These are phyloP conservation scores for Dendrocincla tyrannina DNA, from an alignment of 2,797 vertebrate genomes.

Conservation along the genomic window DNA sequence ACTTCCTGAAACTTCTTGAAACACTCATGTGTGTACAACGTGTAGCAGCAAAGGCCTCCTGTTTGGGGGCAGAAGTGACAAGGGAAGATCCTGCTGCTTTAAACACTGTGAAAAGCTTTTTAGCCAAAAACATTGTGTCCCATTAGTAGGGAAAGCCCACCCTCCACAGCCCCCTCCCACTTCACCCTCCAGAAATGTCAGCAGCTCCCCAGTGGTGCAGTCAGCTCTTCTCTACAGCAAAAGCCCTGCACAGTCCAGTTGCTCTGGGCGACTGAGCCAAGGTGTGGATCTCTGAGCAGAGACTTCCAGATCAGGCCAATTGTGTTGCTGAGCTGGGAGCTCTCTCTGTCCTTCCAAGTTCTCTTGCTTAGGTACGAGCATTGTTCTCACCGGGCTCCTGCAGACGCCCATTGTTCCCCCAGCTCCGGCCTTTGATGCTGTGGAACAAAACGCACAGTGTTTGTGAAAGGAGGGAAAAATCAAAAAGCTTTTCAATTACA, in stretches of 20 bases:
- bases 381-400: constrained; percentile 39
- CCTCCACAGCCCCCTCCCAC: background rate
- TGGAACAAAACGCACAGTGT: constrained; percentile 49
- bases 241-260: background rate
- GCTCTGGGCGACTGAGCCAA: background rate
- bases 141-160: background rate
- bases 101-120: background rate
- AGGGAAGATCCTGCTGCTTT: background rate
- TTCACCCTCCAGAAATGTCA: background rate
- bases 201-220: background rate
- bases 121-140: background rate
- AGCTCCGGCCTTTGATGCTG: constrained; percentile 52
- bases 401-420: constrained; percentile 22
- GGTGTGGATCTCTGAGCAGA: background rate
- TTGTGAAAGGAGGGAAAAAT: constrained; percentile 47
- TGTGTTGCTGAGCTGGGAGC: constrained; percentile 33
- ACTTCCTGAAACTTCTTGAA: background rate
- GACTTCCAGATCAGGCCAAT: constrained; percentile 29
- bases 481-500: constrained; percentile 36
- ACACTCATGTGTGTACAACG: background rate
- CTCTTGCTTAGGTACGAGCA: constrained; percentile 7
- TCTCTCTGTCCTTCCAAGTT: constrained; percentile 47
- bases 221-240: background rate
- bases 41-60: background rate
- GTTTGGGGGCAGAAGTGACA: background rate